These are phyloP conservation scores for Agrotis puta DNA, from an alignment of 2,888 invertebrate genomes.

Conservation along the genomic window DNA sequence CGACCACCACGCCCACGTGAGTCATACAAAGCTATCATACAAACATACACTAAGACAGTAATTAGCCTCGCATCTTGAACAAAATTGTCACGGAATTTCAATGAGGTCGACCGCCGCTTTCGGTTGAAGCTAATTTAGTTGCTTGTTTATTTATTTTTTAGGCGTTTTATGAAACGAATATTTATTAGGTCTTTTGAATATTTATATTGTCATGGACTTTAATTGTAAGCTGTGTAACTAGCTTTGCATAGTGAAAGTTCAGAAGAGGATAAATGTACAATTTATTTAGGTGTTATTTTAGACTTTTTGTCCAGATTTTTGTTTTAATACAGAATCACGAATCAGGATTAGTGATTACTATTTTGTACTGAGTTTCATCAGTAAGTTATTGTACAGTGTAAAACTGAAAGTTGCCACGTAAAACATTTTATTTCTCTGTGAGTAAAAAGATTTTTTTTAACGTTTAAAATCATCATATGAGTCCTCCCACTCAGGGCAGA, in stretches of 20 bases:
- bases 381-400: too few relatives aligned
- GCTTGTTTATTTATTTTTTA: not conserved
- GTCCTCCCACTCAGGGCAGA: too few relatives aligned
- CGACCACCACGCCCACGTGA: constrained; percentile 83
- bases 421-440: too few relatives aligned
- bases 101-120: constrained; percentile 8
- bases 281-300: too few relatives aligned
- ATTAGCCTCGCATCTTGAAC: constrained; percentile 82
- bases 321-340: too few relatives aligned
- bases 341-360: too few relatives aligned
- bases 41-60: constrained; percentile 60
- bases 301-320: too few relatives aligned
- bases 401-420: too few relatives aligned
- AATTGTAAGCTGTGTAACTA: not conserved
- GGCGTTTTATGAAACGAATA: not conserved
- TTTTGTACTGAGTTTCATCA: too few relatives aligned
- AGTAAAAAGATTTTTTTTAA: not conserved
- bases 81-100: constrained; percentile 72
- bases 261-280: not conserved
- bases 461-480: too few relatives aligned
- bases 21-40: constrained; percentile 70
- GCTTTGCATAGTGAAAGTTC: not conserved
- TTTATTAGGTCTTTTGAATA: not conserved
- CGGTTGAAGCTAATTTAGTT: constrained; percentile 11
- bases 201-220: not conserved